Conservation (phyloP, 1,140 invertebrate species). For the Lordiphosa stackelbergi region DNA sequence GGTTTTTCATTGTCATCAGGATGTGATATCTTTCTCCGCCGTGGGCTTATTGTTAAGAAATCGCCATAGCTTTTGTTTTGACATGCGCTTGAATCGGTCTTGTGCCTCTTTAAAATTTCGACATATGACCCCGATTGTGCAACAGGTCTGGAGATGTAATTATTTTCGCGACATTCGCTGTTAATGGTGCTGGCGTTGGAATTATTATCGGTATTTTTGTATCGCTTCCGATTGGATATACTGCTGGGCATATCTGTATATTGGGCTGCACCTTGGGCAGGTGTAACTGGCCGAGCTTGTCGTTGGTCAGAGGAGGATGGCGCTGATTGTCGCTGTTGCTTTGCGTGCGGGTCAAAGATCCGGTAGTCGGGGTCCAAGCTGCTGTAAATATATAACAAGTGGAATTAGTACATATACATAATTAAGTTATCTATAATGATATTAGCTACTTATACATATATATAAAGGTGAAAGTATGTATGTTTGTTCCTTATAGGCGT, state of each 20-base stretch:
- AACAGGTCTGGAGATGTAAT: conserved; percentile 18
- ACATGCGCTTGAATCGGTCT: neutral
- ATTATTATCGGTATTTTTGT: conserved; percentile 36
- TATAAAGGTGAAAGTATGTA: too few relatives aligned
- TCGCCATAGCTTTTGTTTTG: conserved; percentile 49
- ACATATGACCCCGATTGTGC: conserved; percentile 42
- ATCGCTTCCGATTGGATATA: conserved; percentile 38
- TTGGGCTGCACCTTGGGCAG: conserved; percentile 36
- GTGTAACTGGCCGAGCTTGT: conserved; percentile 22
- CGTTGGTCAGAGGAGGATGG: conserved; percentile 15
- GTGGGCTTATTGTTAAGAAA: too few relatives aligned
- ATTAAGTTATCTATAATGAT: too few relatives aligned
- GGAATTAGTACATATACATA: neutral
- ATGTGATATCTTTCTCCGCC: too few relatives aligned
- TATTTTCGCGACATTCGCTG: conserved; percentile 24
- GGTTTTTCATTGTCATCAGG: conserved; percentile 39
- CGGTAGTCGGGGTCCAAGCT: conserved; percentile 45
- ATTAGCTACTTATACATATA: too few relatives aligned
- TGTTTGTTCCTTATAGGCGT: too few relatives aligned
- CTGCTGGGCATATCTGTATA: conserved; percentile 41
- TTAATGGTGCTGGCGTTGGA: conserved; percentile 29
- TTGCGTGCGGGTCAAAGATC: conserved; percentile 49
- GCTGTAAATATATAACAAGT: conserved; percentile 7
- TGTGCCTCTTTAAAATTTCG: conserved; percentile 34
- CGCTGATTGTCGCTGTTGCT: conserved; percentile 33